Percentiles rank a stretch among this genome's conserved stretches.
Evolutionary conservation across 2,113 vertebrate genomes (phyloP).

Genomic region (Nanorana parkeri): DNA sequence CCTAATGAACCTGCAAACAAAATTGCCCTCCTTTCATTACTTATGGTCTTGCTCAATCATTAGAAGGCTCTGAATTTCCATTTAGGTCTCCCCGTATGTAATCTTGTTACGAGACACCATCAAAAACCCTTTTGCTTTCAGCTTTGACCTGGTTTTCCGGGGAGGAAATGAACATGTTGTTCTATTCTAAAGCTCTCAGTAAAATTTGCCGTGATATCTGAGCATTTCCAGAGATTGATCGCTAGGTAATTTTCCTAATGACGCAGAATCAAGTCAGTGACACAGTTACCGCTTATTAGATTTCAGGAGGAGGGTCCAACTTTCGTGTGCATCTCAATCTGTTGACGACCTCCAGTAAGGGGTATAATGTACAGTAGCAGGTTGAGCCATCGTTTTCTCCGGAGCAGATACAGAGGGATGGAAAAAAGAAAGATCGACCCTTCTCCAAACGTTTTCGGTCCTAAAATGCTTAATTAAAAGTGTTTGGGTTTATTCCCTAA

Average conservation of each 20-base stretch:
- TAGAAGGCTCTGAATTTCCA: not conserved
- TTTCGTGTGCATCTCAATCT: conserved; percentile 18
- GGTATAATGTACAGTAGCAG: too few species aligned
- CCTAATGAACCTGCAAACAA: not conserved
- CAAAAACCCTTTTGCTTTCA: conserved; percentile 39
- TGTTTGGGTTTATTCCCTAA: conserved; percentile 80
- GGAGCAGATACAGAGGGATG: not conserved
- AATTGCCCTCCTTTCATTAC: not conserved
- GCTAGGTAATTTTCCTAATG: conserved; percentile 54
- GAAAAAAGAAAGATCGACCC: not conserved
- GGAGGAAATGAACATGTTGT: conserved; percentile 52
- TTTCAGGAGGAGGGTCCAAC: conserved; percentile 21
- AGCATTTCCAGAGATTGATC: conserved; percentile 47
- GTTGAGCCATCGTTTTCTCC: too few species aligned
- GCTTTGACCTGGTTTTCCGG: conserved; percentile 47
- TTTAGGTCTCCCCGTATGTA: conserved; percentile 24
- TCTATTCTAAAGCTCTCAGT: conserved; percentile 46
- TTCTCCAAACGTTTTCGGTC: conserved; percentile 47
- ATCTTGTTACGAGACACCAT: conserved; percentile 29
- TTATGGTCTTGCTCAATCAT: not conserved
- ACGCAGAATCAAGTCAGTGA: conserved; percentile 47
- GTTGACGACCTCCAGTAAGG: not conserved
- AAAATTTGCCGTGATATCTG: conserved; percentile 53
- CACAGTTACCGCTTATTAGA: conserved; percentile 46
- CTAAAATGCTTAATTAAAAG: conserved; percentile 76